Percentiles rank a stretch among this genome's conserved stretches.
phyloP scores from a whole-genome alignment of 2,888 invertebrate genomes.

The Phasia obesa region DNA sequence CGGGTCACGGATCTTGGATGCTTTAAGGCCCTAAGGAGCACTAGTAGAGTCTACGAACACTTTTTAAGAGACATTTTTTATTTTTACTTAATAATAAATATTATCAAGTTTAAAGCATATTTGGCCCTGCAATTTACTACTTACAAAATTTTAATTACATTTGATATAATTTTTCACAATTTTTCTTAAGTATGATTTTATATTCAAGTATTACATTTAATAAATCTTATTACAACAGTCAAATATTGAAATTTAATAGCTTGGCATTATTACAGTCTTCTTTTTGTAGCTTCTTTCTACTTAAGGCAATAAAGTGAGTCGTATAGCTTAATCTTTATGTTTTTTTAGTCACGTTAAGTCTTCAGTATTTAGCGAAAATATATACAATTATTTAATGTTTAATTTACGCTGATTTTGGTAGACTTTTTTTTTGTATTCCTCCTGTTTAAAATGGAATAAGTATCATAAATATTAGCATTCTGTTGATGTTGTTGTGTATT shows the following conservation, averaged over 20 bases:
- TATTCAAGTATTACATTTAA: background rate
- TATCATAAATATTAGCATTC: no score
- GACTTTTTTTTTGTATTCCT: slow-evolving; percentile 28
- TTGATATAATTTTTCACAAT: background rate
- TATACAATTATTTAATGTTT: slow-evolving; percentile 57
- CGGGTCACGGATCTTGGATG: no score
- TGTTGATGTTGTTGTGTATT: no score
- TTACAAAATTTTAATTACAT: no score
- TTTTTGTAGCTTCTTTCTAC: background rate
- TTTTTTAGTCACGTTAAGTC: slow-evolving; percentile 32
- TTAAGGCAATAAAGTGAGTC: slow-evolving; percentile 14
- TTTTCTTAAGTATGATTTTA: background rate
- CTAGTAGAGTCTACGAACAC: no score
- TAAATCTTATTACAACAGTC: slow-evolving; percentile 8
- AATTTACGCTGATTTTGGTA: slow-evolving; percentile 41
- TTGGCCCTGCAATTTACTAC: no score
- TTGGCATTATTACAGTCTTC: slow-evolving; percentile 1
- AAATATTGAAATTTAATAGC: slow-evolving; percentile 31
- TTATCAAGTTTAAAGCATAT: no score
- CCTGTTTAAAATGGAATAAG: slow-evolving; percentile 4
- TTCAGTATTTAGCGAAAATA: background rate
- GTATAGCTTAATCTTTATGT: slow-evolving; percentile 32
- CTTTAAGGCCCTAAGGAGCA: no score
- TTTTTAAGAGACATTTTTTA: no score
- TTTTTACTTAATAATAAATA: no score